Conservation (phyloP, 2,113 vertebrate genomes). For the Procapra przewalskii region DNA sequence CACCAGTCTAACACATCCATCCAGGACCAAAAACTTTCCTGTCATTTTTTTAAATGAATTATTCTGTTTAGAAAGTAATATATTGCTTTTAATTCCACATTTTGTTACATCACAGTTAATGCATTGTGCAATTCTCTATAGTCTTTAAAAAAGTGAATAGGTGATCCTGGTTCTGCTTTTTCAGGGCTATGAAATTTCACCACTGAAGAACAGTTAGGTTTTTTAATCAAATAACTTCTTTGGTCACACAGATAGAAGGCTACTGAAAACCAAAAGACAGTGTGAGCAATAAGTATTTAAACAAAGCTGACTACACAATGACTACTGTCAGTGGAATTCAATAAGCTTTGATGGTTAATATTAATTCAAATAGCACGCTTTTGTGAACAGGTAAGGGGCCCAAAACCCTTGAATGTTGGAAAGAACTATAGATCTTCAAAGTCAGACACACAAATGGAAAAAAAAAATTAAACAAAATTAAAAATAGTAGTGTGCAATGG, state of each 20-base stretch:
- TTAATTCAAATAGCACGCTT: constrained; percentile 62
- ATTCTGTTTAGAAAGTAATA: constrained; percentile 4
- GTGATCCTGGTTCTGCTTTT: neutral
- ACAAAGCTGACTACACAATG: constrained; percentile 61
- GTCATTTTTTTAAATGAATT: neutral
- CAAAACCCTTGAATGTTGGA: constrained; percentile 69
- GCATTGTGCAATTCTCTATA: neutral
- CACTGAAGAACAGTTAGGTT: constrained; percentile 38
- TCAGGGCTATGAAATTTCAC: constrained; percentile 11
- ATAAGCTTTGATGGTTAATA: constrained; percentile 66
- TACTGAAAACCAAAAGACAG: constrained; percentile 56
- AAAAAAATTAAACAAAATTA: neutral
- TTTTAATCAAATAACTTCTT: constrained; percentile 69
- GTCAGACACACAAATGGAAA: constrained; percentile 1
- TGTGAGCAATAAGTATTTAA: constrained; percentile 57
- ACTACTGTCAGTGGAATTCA: constrained; percentile 49
- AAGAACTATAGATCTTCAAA: constrained; percentile 76
- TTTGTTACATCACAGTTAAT: neutral
- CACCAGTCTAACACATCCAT: neutral
- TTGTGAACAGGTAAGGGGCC: constrained; percentile 45
- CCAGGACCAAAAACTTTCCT: neutral
- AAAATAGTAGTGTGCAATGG: constrained; percentile 23
- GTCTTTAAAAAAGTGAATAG: constrained; percentile 39
- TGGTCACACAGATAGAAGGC: constrained; percentile 56
- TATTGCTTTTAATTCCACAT: neutral